phyloP scores from a whole-genome alignment of 2,113 vertebrate species.

The Orthonyx spaldingii region DNA sequence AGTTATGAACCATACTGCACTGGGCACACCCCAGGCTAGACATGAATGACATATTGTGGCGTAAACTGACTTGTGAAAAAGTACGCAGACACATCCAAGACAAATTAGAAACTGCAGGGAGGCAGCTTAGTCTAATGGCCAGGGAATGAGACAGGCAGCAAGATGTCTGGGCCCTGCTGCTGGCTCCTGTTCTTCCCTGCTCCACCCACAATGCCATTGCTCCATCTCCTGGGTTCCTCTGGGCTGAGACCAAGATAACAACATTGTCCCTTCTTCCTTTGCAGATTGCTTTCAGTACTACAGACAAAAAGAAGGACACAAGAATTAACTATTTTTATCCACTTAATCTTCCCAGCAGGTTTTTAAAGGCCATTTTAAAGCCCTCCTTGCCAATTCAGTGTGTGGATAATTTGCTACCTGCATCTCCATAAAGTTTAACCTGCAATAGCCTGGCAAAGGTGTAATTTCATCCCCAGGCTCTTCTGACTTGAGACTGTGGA shows the following conservation, averaged over 20 bases:
- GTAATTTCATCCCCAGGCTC: slow-evolving; percentile 74
- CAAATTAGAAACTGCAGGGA: not conserved
- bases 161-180: not conserved
- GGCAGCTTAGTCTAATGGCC: not conserved
- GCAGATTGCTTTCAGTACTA: not conserved
- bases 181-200: not conserved
- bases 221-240: not conserved
- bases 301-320: not conserved
- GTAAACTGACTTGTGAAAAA: not conserved
- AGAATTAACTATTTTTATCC: slow-evolving; percentile 22
- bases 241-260: not conserved
- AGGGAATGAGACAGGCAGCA: not conserved
- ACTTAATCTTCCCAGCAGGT: not conserved
- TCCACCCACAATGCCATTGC: not conserved
- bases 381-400: slow-evolving; percentile 42
- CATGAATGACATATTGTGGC: not conserved
- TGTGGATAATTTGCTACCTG: slow-evolving; percentile 53
- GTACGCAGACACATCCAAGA: not conserved
- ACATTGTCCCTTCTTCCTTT: not conserved
- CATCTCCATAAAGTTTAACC: slow-evolving; percentile 58
- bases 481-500: slow-evolving; percentile 40
- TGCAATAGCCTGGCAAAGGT: slow-evolving; percentile 52
- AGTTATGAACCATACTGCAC: not conserved
- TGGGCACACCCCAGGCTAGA: not conserved
- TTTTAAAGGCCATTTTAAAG: slow-evolving; percentile 49